phyloP scores from a whole-genome alignment of 2,888 invertebrate species.

The Lathronympha strigana region DNA sequence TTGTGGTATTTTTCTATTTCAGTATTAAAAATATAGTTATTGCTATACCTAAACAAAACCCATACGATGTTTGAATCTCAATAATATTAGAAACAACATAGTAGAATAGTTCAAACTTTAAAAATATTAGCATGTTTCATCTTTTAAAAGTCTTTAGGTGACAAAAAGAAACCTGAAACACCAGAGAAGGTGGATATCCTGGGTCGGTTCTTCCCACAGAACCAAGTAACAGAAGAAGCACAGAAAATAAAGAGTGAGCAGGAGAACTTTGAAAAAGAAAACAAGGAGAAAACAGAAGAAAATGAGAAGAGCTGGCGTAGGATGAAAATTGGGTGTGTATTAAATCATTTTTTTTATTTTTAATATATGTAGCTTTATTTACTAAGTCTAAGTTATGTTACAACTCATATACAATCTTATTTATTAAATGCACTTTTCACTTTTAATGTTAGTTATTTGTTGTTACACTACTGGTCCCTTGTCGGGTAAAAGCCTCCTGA shows the following conservation, averaged over 20 bases:
- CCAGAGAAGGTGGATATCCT: conserved; percentile 75
- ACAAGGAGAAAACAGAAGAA: conserved; percentile 83
- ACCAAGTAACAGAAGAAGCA: conserved; percentile 70
- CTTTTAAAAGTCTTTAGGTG: conserved; percentile 46
- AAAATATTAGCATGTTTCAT: neutral
- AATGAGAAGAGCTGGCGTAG: conserved; percentile 88
- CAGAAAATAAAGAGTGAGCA: conserved; percentile 83
- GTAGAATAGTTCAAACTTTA: too few relatives aligned
- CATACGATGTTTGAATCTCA: too few relatives aligned
- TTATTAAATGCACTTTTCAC: too few relatives aligned
- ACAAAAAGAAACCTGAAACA: conserved; percentile 57
- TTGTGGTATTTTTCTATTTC: neutral
- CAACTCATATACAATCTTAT: too few relatives aligned
- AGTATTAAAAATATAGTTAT: too few relatives aligned
- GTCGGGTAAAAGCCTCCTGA: too few relatives aligned
- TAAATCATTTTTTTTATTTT: neutral
- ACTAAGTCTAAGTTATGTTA: too few relatives aligned
- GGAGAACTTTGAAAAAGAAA: conserved; percentile 81
- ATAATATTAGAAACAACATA: too few relatives aligned
- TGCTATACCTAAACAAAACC: too few relatives aligned
- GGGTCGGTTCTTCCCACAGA: conserved; percentile 85
- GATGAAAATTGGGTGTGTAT: conserved; percentile 87
- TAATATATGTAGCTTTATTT: neutral
- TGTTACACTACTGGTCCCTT: too few relatives aligned
- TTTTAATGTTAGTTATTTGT: too few relatives aligned